These are phyloP conservation scores for Regulus satrapa DNA, from an alignment of 2,113 vertebrate species.

Conservation along the genomic window DNA sequence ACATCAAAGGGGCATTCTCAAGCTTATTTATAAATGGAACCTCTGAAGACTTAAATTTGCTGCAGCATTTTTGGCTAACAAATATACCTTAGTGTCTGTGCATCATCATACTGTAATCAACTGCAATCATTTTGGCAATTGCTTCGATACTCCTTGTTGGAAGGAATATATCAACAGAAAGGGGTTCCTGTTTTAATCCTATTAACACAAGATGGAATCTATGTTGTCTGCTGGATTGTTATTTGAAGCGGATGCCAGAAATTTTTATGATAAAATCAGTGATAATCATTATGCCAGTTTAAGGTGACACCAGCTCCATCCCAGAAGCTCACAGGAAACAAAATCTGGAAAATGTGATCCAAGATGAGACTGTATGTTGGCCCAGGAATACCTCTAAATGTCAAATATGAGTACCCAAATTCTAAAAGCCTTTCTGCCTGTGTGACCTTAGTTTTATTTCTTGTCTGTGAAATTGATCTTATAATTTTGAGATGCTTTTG, in stretches of 20 bases:
- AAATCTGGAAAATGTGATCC: neutral
- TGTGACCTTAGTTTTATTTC: neutral
- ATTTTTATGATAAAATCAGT: slow-evolving; percentile 31
- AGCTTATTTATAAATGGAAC: neutral
- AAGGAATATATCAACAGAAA: neutral
- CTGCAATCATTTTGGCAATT: neutral
- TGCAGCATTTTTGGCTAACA: neutral
- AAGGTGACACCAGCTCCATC: neutral
- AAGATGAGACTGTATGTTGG: neutral
- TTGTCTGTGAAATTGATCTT: neutral
- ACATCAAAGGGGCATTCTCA: neutral
- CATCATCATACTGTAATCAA: neutral
- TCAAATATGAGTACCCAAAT: neutral
- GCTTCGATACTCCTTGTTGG: neutral
- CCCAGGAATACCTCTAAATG: neutral
- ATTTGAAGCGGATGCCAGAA: slow-evolving; percentile 44
- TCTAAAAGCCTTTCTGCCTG: neutral
- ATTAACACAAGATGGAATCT: slow-evolving; percentile 9
- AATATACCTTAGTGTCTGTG: neutral
- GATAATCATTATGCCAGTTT: slow-evolving; percentile 3
- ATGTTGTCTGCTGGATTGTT: slow-evolving; percentile 1
- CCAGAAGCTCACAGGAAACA: neutral
- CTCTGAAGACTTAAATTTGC: neutral
- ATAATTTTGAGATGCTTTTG: neutral
- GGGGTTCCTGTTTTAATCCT: slow-evolving; percentile 16